Evolutionary conservation across 2,888 invertebrate species (phyloP), one percentile per base, ranked within the genome.

Genomic region (Eupsilia transversa): DNA sequence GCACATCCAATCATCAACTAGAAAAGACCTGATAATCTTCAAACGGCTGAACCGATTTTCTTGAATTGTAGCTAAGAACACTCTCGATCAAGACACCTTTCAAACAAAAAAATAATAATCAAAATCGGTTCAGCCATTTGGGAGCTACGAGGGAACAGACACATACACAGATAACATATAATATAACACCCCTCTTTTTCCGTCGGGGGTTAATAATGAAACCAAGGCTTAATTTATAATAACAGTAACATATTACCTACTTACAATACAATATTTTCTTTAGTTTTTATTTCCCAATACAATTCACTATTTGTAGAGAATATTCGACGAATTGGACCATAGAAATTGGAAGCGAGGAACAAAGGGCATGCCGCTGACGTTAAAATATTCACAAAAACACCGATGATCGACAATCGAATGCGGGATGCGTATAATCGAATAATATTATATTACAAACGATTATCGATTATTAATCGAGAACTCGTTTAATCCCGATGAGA

Each of bases 351-450:
- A 65, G 17, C 41, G 68, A 56, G 10, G 5, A 69, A 74, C 33
- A 74, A 78, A 78, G 70, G 30, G 20, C 7, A 27, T n/a, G n/a
- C n/a, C n/a, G n/a, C n/a, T 61, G 61, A 72, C 43, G 30, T 57
- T 69, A 56, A 68, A 82, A 69, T 82, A 72, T 82, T 82, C 71
- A 59, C 69, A 65, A 77, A 83, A 76, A 68, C 43, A 68, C 46
- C 46, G 64, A 64, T 77, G 63, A 68, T 73, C 17, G 60, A 60
- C 49, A 67, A 43, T 38, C 67, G 71, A 63, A 79, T 65, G 35
- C 72, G 68, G 43, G 38, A 78, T 57, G 46, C 43, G 56, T 49
- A 70, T 66, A 71, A 74, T 77, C 73, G 63, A 72, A 72, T 74
- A 60, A 27, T 56, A 67, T 49, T 38, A 77, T 43, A 41, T 56